Base-by-base conservation (phyloP, 2,888 invertebrate genomes). In the Heliconius charithonia region DNA sequence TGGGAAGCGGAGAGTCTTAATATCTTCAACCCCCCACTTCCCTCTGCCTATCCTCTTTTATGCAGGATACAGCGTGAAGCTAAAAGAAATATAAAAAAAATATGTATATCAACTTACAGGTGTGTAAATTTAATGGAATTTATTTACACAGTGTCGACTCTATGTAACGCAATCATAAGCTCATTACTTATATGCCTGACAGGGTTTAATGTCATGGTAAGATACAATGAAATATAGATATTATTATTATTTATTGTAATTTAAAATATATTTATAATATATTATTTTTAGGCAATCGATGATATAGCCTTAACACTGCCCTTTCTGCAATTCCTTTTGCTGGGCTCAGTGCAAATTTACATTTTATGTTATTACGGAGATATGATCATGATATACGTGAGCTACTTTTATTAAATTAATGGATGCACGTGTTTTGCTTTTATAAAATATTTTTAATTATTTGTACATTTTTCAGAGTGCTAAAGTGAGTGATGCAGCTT, bases 301-400 rank as follows among this genome's bases (percentile, higher is more conserved):
- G 86, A 87, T 67, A 75, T 86, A n/a, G 79, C 85, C 27, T 72
- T 87, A 59, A 86, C 86, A 80, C 80, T 84, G 6, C 88, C 90
- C 9, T 92, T 90, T 79, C 81, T 87, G 4, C 75, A 83, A 12
- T 90, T 91, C 79, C 83, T 91, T 3, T 65, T 81, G 7, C 83
- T 88, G 80, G 87, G 87, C n/a, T 82, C 87, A 65, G 72, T 88
- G 19, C 91, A 92, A 84, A 88, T 90, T 83, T 91, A 85, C 82
- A 82, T 89, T 7, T 83, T 90, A 37, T 92, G 91, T 82, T 90
- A 89, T 82, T 91, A 87, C 65, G 89, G 92, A 10, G 90, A 91
- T 81, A 80, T 85, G 56, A 79, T 92, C 16, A 89, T 88, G 83
- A 83, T 82, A 81, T 87, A 89, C 59, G 92, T 91, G 83, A 89